Evolutionary conservation across 92 coral and sea anemone genomes (phyloP).

Genomic region (Zoanthus sansibaricus): DNA sequence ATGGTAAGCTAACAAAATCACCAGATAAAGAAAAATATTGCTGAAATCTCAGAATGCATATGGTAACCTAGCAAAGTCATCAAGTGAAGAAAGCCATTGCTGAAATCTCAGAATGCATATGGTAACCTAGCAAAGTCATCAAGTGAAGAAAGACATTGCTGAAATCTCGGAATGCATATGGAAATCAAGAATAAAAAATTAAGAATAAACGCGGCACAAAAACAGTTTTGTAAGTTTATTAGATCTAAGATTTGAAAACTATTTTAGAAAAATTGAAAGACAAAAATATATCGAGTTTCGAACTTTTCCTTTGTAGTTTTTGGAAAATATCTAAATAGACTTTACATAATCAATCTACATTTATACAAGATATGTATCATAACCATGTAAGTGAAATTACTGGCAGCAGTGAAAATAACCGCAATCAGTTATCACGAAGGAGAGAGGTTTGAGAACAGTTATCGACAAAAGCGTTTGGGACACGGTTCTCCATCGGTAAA

Average conservation of each 20-base stretch:
- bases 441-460: not conserved
- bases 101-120: too few relatives aligned
- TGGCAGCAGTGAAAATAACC: not conserved
- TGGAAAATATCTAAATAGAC: not conserved
- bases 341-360: not conserved
- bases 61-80: too few relatives aligned
- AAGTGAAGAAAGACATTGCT: not conserved
- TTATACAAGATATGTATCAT: not conserved
- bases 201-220: not conserved
- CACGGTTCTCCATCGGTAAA: constrained; percentile 20
- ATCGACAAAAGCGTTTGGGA: constrained; percentile 27
- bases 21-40: too few relatives aligned
- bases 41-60: too few relatives aligned
- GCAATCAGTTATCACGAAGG: not conserved
- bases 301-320: not conserved
- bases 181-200: not conserved
- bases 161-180: not conserved
- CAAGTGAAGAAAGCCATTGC: too few relatives aligned
- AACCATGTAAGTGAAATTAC: not conserved
- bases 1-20: too few relatives aligned
- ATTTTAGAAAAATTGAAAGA: not conserved
- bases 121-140: not conserved
- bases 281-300: not conserved
- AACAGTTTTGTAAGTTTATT: not conserved
- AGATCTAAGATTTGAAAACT: not conserved